Conservation (phyloP, 2,797 vertebrate species). For the Melanogrammus aeglefinus region DNA sequence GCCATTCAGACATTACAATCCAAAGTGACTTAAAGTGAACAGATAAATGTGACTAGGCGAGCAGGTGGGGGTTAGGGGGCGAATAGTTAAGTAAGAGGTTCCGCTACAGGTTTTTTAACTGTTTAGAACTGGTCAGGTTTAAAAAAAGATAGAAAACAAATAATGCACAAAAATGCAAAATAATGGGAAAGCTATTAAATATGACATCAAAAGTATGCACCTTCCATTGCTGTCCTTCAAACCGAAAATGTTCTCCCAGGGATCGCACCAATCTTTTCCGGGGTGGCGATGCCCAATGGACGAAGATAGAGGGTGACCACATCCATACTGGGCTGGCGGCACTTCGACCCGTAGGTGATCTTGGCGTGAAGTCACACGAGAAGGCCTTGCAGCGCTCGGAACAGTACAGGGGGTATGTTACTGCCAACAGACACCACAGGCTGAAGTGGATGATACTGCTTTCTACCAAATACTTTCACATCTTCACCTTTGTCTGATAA, state of each 20-base stretch:
- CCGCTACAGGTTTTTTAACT: too few species aligned
- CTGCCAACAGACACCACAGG: constrained; percentile 60
- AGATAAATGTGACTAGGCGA: too few species aligned
- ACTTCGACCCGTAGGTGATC: constrained; percentile 81
- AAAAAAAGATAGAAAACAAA: not conserved
- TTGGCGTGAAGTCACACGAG: constrained; percentile 91
- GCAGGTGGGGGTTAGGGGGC: too few species aligned
- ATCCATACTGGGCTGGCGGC: constrained; percentile 80
- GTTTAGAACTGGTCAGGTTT: too few species aligned
- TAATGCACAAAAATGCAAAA: not conserved
- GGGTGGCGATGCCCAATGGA: constrained; percentile 88
- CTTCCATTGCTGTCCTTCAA: constrained; percentile 52
- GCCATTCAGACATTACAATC: not conserved
- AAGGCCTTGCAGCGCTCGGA: constrained; percentile 84
- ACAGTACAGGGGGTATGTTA: constrained; percentile 81
- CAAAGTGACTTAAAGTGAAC: too few species aligned
- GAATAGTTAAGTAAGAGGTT: too few species aligned
- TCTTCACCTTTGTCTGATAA: not conserved
- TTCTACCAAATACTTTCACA: not conserved
- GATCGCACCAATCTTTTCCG: constrained; percentile 88
- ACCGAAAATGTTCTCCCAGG: constrained; percentile 83
- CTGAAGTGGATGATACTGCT: not conserved
- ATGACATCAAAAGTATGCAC: too few species aligned
- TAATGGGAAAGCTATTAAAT: not conserved
- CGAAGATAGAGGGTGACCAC: constrained; percentile 88